A percentile compares a stretch with the other conserved stretches of the same genome.
These are phyloP conservation scores for Smittia aterrima DNA, from an alignment of 2,888 invertebrate species.

Conservation along the genomic window DNA sequence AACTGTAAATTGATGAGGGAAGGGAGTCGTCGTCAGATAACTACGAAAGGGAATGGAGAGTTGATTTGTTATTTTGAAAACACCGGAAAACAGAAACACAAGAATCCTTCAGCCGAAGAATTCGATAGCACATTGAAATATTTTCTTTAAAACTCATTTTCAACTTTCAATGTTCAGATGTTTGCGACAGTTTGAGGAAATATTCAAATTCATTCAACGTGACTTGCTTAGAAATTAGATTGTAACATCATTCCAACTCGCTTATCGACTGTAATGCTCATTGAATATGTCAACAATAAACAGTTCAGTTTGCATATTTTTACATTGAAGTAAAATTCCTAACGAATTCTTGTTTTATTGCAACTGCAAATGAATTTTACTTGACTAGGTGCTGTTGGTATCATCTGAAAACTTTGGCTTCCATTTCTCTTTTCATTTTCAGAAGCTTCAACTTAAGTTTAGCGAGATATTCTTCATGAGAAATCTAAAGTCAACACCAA, in stretches of 20 bases:
- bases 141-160: no score
- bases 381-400: no score
- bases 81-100: conserved; percentile 24
- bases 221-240: conserved; percentile 16
- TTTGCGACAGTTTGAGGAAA: background rate
- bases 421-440: no score
- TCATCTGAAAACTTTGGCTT: no score
- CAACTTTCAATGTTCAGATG: background rate
- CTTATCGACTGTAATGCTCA: background rate
- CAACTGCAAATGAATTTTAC: no score
- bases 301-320: background rate
- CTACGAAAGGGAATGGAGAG: background rate
- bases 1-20: conserved; percentile 18
- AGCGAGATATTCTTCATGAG: no score
- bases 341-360: no score
- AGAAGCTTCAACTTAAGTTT: no score
- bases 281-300: conserved; percentile 7
- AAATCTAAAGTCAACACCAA: no score
- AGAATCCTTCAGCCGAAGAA: conserved; percentile 15
- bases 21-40: background rate
- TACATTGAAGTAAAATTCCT: no score
- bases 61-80: background rate
- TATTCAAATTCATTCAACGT: conserved; percentile 18
- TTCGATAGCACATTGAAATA: no score
- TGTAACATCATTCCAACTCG: background rate